A percentile compares a stretch with the other conserved stretches of the same genome.
These are phyloP conservation scores for Nothoprocta pentlandii DNA, from an alignment of 2,113 vertebrate species.

Conservation along the genomic window DNA sequence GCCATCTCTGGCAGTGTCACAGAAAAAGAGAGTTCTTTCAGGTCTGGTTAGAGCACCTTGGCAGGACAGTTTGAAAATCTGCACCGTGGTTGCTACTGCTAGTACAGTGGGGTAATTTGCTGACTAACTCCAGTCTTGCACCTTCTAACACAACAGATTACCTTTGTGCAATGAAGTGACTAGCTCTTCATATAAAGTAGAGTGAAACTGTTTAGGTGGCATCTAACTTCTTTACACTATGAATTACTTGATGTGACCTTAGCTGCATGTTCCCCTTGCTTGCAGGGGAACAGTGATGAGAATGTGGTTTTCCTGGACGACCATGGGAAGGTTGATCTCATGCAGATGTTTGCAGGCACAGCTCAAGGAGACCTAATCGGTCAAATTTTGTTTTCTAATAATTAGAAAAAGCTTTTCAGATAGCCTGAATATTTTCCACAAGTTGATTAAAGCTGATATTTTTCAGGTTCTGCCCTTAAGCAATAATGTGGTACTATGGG, in stretches of 20 bases:
- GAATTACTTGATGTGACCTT: not conserved
- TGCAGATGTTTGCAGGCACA: not conserved
- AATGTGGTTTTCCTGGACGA: not conserved
- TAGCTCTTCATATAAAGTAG: not conserved
- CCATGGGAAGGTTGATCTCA: not conserved
- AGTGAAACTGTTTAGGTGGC: not conserved
- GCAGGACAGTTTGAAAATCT: not conserved
- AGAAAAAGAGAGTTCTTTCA: not conserved
- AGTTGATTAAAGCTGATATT: not conserved
- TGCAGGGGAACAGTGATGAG: not conserved
- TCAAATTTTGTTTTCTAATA: not conserved
- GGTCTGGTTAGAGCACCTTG: not conserved
- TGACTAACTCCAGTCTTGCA: conserved; percentile 13
- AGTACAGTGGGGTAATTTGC: not conserved
- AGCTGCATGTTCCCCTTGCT: not conserved
- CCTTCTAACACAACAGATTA: conserved; percentile 8
- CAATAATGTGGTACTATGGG: not conserved
- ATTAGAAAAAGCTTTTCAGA: not conserved
- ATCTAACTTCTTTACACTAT: not conserved
- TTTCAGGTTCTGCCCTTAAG: not conserved
- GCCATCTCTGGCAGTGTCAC: not conserved
- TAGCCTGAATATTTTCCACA: not conserved
- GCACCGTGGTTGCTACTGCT: not conserved
- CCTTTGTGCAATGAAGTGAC: conserved; percentile 18
- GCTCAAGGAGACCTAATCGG: not conserved